Conservation (phyloP, 2,888 invertebrate genomes). For the Drosophila fungiperda region DNA sequence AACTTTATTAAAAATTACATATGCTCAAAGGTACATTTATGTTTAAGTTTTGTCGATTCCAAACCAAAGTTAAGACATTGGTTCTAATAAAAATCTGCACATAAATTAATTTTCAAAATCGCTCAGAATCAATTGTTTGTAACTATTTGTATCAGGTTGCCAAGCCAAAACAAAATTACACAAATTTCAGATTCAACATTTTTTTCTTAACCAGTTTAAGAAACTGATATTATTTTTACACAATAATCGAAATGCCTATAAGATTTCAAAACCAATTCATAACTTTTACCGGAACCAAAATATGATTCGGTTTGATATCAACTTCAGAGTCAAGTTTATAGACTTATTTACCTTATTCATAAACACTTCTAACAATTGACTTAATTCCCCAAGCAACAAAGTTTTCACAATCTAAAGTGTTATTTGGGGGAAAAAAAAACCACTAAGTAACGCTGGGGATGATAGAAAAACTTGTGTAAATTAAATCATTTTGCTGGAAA, state of each 20-base stretch:
- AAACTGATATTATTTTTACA: background rate
- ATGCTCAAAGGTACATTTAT: background rate
- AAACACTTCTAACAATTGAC: background rate
- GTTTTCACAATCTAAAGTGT: background rate
- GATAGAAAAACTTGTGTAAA: slow-evolving; percentile 49
- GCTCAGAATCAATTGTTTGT: background rate
- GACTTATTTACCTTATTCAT: background rate
- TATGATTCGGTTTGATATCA: background rate
- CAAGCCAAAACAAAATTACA: background rate
- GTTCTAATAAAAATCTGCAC: background rate
- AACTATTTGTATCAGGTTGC: background rate
- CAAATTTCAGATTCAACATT: background rate
- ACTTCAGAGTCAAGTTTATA: background rate
- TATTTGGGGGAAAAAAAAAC: background rate
- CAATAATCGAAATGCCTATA: background rate
- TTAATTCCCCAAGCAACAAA: background rate
- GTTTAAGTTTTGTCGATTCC: background rate
- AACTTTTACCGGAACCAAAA: background rate
- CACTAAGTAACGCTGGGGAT: slow-evolving; percentile 35
- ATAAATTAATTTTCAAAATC: background rate
- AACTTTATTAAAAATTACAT: background rate
- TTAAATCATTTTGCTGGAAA: slow-evolving; percentile 68
- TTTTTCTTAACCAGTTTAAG: background rate
- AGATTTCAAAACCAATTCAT: background rate
- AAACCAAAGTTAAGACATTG: background rate